Evolutionary conservation across 2,797 vertebrate genomes (phyloP).

Genomic region (Rhinatrema bivittatum): DNA sequence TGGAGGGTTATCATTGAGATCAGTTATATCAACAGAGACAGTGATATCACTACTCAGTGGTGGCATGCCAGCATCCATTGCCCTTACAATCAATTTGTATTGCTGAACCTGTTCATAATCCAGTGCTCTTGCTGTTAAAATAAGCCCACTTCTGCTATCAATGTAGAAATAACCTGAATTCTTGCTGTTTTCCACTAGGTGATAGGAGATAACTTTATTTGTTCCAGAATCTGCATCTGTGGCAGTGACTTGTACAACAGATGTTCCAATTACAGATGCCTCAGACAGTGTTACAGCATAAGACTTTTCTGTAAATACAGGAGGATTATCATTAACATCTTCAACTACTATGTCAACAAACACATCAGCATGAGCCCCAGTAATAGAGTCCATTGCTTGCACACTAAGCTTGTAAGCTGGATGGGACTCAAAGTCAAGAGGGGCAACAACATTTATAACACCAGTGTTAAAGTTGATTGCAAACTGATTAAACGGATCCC

Average conservation of each 20-base stretch:
- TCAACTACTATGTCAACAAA: slow-evolving; percentile 91
- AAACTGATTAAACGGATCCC: slow-evolving; percentile 91
- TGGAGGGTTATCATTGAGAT: slow-evolving; percentile 91
- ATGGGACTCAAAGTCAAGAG: slow-evolving; percentile 89
- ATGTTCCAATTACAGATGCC: slow-evolving; percentile 78
- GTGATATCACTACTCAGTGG: slow-evolving; percentile 72
- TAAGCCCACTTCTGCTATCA: slow-evolving; percentile 75
- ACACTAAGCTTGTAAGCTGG: slow-evolving; percentile 91
- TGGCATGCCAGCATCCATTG: slow-evolving; percentile 82
- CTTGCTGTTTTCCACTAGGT: slow-evolving; percentile 71
- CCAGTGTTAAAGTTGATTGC: slow-evolving; percentile 93
- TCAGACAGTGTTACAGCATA: slow-evolving; percentile 81
- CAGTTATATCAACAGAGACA: slow-evolving; percentile 72
- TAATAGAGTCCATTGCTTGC: slow-evolving; percentile 86
- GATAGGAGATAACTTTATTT: slow-evolving; percentile 81
- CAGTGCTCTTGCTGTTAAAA: slow-evolving; percentile 69
- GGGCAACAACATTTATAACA: slow-evolving; percentile 76
- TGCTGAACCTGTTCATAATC: slow-evolving; percentile 77
- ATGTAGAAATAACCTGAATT: slow-evolving; percentile 76
- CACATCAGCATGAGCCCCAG: slow-evolving; percentile 81
- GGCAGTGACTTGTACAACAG: slow-evolving; percentile 74
- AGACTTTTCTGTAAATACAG: slow-evolving; percentile 66
- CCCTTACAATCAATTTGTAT: slow-evolving; percentile 71
- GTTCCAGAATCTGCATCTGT: slow-evolving; percentile 79
- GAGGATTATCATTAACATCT: slow-evolving; percentile 90